Evolutionary conservation across 2,888 invertebrate genomes (phyloP), one percentile per base, ranked within the genome.

Genomic region (Chrysolina haemoptera): DNA sequence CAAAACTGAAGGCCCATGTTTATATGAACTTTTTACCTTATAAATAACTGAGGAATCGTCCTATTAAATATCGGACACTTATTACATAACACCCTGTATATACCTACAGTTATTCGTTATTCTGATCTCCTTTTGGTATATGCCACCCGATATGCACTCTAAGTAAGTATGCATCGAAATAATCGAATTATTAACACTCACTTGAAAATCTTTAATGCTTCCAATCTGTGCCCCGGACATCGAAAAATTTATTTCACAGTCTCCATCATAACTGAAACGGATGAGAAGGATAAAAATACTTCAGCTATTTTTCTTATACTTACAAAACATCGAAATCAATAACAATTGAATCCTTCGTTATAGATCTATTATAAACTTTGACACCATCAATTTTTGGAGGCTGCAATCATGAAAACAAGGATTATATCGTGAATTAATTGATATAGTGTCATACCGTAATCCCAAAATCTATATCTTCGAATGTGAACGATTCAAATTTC

Each of bases 261-360:
- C 98, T 59, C 98, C 98, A 80, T 97, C 96, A 88, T 98, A 98
- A 84, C 96, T 96, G 88, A 63, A 79, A 73, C 1, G 48, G 8
- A 53, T 16, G 46, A 10, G 62, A 43, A 9, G 1, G 27, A 68
- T 50, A 11, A 69, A 40, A 43, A 41, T 20, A 43, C 6, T 40
- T 53, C 10, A 18, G 4, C 8, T 41, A 41, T 41, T 35, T 41
- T 62, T 41, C 1, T 4, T 14, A 18, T 16, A 91, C 94, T 92
- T 87, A 96, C 94, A 96, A 95, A 70, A 98, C 89, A 89, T 98
- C 98, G 83, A 98, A 90, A 87, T 99, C 98, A 92, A 99, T 94
- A 83, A 98, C 96, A 82, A 98, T 97, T 89, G 98, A 97, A 90
- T 95, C 90, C 87, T 98, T 92, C 16, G 95, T 94, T 43, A 96